Base-by-base conservation (phyloP, 2,797 vertebrate genomes). In the Scleropages formosus region DNA sequence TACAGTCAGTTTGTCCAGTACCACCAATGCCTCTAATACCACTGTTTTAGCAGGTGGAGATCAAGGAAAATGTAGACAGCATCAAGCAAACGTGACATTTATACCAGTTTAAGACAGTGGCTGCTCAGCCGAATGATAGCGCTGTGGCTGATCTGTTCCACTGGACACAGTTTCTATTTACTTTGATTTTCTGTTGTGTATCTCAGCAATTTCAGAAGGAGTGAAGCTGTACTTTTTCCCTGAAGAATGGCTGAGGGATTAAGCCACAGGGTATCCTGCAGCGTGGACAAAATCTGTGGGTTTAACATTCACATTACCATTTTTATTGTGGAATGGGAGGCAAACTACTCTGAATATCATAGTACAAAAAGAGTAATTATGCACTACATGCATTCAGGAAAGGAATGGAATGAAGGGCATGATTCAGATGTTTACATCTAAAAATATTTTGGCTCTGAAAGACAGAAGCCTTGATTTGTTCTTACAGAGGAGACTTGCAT, bases 321-420 rank as follows among this genome's bases (percentile, higher is more conserved):
- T 69, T 53, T 67, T 51, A 13, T 51, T 22, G 67, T 49, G 66
- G 66, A 68, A 51, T 18, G 13, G 46, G 22, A 26, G 1, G 69
- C 66, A 0, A n/a, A 22, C 11, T 18, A 4, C 67, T 26, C 46
- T 51, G 10, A 8, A 24, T 69, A 69, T 24, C 69, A 69, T 39
- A n/a, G n/a, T 49, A 69, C 46, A 69, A 53, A 69, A 69, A 51
- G 22, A 69, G 46, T 51, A 22, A 67, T n/a, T 67, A 22, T 16
- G 47, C 26, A 69, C 51, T 22, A 53, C 51, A 24, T 49, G 67
- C 47, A 26, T 69, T n/a, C 61, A 61, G 69, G 67, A 67, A 69
- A 69, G 51, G 20, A 47, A 8, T 69, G 46, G n/a, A n/a, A 61
- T 69, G 67, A 67, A 69, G 69, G 51, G 20, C 47, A 8, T 69